Conservation (phyloP, 2,888 invertebrate genomes). For the Volucella inanis region DNA sequence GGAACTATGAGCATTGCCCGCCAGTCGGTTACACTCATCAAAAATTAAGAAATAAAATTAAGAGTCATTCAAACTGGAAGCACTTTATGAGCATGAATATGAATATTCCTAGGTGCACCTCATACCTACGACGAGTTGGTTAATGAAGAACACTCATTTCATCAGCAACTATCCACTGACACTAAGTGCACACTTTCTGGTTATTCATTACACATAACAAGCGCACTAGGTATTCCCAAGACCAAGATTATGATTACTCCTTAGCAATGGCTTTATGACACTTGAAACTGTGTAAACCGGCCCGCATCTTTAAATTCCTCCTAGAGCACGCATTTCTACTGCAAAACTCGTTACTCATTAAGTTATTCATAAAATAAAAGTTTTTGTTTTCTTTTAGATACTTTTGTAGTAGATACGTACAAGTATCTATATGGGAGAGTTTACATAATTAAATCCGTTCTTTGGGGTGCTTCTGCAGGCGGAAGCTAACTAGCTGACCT, state of each 20-base stretch:
- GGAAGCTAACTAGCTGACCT: background rate
- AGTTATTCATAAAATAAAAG: slow-evolving; percentile 9
- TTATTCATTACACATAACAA: slow-evolving; percentile 2
- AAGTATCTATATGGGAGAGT: no score
- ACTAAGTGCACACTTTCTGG: slow-evolving; percentile 3
- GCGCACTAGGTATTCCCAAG: background rate
- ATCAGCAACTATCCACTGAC: background rate
- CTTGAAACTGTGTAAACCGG: background rate
- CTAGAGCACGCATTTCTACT: background rate
- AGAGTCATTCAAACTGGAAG: background rate
- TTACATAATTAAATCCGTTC: background rate
- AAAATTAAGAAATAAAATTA: background rate
- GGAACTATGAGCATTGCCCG: no score
- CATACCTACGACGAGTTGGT: no score
- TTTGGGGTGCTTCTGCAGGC: background rate
- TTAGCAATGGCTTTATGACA: slow-evolving; percentile 1
- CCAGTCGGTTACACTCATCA: background rate
- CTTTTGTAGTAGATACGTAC: no score
- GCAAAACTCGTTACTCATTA: slow-evolving; percentile 1
- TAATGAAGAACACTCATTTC: background rate
- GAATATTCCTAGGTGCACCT: no score
- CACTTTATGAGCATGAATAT: background rate
- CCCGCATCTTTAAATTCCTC: background rate
- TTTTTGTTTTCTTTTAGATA: background rate
- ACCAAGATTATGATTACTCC: background rate